Percentiles rank a stretch among this genome's conserved stretches.
These are phyloP conservation scores for Cephus nigrinus DNA, from an alignment of 2,888 invertebrate genomes.

Conservation along the genomic window DNA sequence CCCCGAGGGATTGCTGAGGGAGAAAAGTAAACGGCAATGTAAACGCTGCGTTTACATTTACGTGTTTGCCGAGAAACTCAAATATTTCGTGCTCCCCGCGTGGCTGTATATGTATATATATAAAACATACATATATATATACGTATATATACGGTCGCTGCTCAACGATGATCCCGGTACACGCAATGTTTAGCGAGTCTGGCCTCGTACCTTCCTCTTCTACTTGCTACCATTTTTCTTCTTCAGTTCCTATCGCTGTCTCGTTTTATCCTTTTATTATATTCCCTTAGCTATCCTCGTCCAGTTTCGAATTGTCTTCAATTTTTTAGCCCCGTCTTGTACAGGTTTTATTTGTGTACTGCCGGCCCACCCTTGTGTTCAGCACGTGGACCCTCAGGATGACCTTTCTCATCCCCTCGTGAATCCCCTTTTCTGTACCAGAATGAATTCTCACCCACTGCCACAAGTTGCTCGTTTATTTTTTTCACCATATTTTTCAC, in stretches of 20 bases:
- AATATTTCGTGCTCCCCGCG: slow-evolving; percentile 57
- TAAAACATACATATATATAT: neutral
- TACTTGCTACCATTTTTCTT: slow-evolving; percentile 14
- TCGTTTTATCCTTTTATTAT: slow-evolving; percentile 10
- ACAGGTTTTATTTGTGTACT: neutral
- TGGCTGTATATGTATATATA: slow-evolving; percentile 7
- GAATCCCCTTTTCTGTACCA: slow-evolving; percentile 7
- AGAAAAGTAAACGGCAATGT: slow-evolving; percentile 63
- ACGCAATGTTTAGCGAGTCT: slow-evolving; percentile 53
- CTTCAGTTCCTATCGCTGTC: neutral
- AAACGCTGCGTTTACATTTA: slow-evolving; percentile 64
- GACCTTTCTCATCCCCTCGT: neutral
- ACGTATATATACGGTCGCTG: neutral
- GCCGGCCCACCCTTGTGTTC: neutral
- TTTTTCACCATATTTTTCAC: neutral
- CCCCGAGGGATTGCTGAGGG: slow-evolving; percentile 38
- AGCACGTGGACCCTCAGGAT: neutral
- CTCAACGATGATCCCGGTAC: slow-evolving; percentile 37
- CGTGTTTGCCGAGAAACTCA: slow-evolving; percentile 65
- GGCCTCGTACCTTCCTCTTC: slow-evolving; percentile 16
- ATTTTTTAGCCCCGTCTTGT: neutral
- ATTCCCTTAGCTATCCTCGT: neutral
- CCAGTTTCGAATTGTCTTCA: neutral
- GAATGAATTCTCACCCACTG: neutral
- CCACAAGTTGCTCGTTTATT: neutral